A percentile compares a stretch with the other conserved stretches of the same genome.
Evolutionary conservation across 2,888 invertebrate genomes (phyloP).

Genomic region (Dyspetes luteomarginatus): DNA sequence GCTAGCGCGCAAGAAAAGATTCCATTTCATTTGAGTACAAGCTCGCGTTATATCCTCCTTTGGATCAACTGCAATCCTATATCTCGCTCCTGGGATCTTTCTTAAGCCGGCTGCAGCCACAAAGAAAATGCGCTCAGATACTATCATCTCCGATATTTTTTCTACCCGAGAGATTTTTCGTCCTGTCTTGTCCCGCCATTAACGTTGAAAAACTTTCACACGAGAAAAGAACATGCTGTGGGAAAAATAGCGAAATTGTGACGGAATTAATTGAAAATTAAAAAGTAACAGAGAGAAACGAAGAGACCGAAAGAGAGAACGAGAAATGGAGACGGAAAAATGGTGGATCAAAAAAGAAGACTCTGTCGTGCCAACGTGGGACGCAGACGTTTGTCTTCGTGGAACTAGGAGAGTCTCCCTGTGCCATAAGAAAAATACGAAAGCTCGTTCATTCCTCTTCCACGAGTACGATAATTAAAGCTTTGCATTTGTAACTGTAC

Average conservation of each 20-base stretch:
- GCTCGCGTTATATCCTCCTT: neutral
- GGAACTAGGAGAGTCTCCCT: conserved; percentile 1
- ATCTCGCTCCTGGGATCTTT: conserved; percentile 26
- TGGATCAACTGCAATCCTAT: conserved; percentile 45
- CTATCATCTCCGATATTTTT: neutral
- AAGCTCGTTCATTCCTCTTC: conserved; percentile 3
- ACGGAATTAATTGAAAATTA: conserved; percentile 11
- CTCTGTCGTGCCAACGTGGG: conserved; percentile 31
- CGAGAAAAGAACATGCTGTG: neutral
- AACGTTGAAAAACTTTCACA: neutral
- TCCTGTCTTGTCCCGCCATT: neutral
- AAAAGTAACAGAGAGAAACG: neutral
- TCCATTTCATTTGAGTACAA: conserved; percentile 75
- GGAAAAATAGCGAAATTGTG: neutral
- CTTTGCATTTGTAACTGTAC: conserved; percentile 70
- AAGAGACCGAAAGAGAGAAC: neutral
- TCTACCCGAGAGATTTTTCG: neutral
- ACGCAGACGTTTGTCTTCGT: conserved; percentile 22
- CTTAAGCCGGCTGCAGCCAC: conserved; percentile 17
- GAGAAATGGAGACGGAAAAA: conserved; percentile 9
- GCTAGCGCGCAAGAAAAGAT: conserved; percentile 71
- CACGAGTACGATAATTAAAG: conserved; percentile 71
- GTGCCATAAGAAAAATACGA: conserved; percentile 31
- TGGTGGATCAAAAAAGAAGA: conserved; percentile 37
- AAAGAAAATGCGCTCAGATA: conserved; percentile 8